Conservation (phyloP, 2,888 invertebrate genomes). For the Crossocerus cetratus region DNA sequence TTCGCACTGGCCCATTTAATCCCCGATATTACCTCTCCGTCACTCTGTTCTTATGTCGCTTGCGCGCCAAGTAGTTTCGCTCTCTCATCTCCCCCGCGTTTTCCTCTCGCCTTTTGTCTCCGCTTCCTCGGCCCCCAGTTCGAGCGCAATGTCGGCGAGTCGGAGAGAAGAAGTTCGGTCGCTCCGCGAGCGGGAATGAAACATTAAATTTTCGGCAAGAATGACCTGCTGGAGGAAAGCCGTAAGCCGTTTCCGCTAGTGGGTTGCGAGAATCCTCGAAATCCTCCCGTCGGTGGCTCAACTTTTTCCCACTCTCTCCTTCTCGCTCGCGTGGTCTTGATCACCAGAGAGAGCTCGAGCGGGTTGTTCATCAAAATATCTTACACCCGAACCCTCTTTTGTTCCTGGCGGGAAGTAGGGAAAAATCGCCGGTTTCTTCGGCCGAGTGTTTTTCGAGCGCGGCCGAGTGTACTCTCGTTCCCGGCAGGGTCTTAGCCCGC, state of each 20-base stretch:
- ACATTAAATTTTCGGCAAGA: no score
- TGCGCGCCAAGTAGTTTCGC: conserved; percentile 7
- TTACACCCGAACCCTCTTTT: not conserved
- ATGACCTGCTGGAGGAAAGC: no score
- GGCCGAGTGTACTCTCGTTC: conserved; percentile 41
- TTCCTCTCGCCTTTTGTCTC: not conserved
- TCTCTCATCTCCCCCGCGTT: not conserved
- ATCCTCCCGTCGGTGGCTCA: no score
- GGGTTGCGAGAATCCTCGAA: no score
- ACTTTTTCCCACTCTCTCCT: no score
- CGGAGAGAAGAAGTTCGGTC: no score
- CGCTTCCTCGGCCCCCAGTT: not conserved
- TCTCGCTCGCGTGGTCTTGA: not conserved
- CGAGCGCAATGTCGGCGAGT: no score
- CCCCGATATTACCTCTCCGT: conserved; percentile 34
- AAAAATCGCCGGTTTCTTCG: conserved; percentile 39
- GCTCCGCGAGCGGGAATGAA: no score
- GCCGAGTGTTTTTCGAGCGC: conserved; percentile 33
- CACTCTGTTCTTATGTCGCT: not conserved
- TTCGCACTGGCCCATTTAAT: conserved; percentile 19
- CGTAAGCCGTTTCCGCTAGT: no score
- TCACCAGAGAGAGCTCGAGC: no score
- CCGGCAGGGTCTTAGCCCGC: conserved; percentile 13
- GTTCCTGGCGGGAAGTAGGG: not conserved
- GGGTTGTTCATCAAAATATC: no score